Percentiles rank a stretch among this genome's conserved stretches.
Evolutionary conservation across 2,888 invertebrate species (phyloP).

Genomic region (Helicoverpa assulta): DNA sequence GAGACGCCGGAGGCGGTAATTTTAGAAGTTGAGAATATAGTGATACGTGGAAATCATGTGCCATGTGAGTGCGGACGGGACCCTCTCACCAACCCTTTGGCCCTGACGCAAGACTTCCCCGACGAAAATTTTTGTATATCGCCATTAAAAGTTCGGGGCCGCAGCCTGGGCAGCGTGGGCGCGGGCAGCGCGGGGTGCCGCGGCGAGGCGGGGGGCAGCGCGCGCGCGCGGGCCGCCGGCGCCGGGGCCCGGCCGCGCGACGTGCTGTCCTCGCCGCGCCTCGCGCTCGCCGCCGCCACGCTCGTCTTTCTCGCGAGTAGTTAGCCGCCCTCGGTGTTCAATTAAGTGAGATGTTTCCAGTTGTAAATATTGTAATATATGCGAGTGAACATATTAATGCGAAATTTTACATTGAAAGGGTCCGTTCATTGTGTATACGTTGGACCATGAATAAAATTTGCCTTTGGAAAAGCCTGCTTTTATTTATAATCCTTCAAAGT

Average conservation of each 20-base stretch:
- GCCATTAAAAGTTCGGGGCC: conserved; percentile 95
- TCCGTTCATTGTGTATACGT: conserved; percentile 90
- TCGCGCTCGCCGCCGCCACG: conserved; percentile 74
- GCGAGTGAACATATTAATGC: conserved; percentile 83
- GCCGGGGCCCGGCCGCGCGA: conserved; percentile 66
- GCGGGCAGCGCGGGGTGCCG: conserved; percentile 81
- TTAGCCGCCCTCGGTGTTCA: conserved; percentile 86
- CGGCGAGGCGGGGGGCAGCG: conserved; percentile 82
- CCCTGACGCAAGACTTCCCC: conserved; percentile 92
- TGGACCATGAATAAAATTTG: conserved; percentile 90
- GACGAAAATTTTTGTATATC: conserved; percentile 96
- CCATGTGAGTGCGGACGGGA: conserved; percentile 97
- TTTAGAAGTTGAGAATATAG: conserved; percentile 93
- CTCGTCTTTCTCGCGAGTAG: conserved; percentile 82
- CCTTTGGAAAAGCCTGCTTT: conserved; percentile 81
- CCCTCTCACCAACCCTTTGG: conserved; percentile 93
- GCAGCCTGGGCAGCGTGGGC: conserved; percentile 91
- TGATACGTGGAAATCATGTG: conserved; percentile 94
- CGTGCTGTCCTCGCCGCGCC: conserved; percentile 68
- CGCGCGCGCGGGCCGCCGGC: conserved; percentile 76
- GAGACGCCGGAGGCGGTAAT: conserved; percentile 94
- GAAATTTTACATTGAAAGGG: conserved; percentile 89
- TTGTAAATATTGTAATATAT: conserved; percentile 89
- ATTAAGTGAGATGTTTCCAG: conserved; percentile 78
- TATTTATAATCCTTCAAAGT: conserved; percentile 32